A percentile compares a stretch with the other conserved stretches of the same genome.
Conservation (phyloP, 2,797 vertebrate genomes). For the Enteromius fasciolatus region DNA sequence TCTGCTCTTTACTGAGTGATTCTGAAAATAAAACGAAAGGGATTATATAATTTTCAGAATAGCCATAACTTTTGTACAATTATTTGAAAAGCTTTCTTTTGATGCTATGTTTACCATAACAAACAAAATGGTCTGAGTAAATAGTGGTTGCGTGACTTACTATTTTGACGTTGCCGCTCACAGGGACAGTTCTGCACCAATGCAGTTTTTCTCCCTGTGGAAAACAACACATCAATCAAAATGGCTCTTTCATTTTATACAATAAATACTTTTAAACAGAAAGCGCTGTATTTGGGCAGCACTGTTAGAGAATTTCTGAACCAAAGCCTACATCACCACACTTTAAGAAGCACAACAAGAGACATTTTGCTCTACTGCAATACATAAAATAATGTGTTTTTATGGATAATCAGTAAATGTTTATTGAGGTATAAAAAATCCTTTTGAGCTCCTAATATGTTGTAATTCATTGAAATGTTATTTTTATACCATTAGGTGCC, state of each 20-base stretch:
- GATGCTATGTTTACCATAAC: neutral
- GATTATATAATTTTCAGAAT: neutral
- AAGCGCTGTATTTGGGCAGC: neutral
- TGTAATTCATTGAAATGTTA: neutral
- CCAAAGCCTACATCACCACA: neutral
- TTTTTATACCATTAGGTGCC: neutral
- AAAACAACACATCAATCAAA: constrained; percentile 6
- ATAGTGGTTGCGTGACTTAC: constrained; percentile 16
- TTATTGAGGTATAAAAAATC: neutral
- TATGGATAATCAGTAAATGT: neutral
- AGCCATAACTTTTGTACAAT: neutral
- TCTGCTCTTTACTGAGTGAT: constrained; percentile 31
- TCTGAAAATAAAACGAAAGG: constrained; percentile 11
- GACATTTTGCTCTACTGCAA: neutral
- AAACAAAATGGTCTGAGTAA: neutral
- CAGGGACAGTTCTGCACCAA: constrained; percentile 12
- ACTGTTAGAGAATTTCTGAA: neutral
- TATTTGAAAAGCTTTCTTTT: neutral
- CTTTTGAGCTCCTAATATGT: neutral
- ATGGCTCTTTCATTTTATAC: neutral
- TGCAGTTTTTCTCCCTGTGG: neutral
- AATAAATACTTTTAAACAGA: neutral
- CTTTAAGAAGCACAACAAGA: neutral
- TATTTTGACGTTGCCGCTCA: neutral
- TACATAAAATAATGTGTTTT: neutral